Evolutionary conservation across 2,888 invertebrate species (phyloP).

Genomic region (Tetanocera ferruginea): DNA sequence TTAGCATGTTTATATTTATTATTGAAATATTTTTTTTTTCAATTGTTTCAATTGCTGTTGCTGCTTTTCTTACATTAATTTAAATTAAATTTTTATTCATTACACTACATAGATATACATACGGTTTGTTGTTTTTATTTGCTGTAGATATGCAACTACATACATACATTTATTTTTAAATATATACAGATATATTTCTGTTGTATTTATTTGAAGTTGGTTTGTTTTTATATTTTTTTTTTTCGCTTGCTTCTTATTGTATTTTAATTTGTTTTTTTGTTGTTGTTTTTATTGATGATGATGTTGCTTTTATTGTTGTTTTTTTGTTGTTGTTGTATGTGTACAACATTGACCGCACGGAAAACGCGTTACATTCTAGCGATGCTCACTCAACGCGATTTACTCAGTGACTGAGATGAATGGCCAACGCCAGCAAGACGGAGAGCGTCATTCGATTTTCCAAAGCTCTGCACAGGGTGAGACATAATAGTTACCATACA

Average conservation of each 20-base stretch:
- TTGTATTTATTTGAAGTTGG: conserved; percentile 25
- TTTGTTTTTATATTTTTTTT: conserved; percentile 28
- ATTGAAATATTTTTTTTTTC: not conserved
- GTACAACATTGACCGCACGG: conserved; percentile 53
- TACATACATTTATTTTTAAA: conserved; percentile 8
- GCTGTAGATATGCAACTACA: not conserved
- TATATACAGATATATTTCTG: not conserved
- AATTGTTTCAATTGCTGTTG: not conserved
- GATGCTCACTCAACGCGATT: conserved; percentile 65
- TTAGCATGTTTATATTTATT: conserved; percentile 8
- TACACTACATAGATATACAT: conserved; percentile 10
- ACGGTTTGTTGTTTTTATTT: conserved; percentile 17
- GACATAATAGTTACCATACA: no score
- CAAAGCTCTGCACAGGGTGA: conserved; percentile 20
- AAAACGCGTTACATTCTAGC: conserved; percentile 57
- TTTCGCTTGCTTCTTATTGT: conserved; percentile 16
- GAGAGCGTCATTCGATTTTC: conserved; percentile 23
- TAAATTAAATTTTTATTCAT: not conserved
- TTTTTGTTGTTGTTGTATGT: conserved; percentile 44
- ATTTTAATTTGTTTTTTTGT: conserved; percentile 46
- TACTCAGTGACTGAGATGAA: conserved; percentile 64
- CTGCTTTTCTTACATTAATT: conserved; percentile 15
- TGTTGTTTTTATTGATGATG: conserved; percentile 40
- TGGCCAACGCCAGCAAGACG: conserved; percentile 9
- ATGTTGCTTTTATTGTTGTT: conserved; percentile 20